These are phyloP conservation scores for Corythornis madagascariensis DNA, from an alignment of 2,113 vertebrate species.

Conservation along the genomic window DNA sequence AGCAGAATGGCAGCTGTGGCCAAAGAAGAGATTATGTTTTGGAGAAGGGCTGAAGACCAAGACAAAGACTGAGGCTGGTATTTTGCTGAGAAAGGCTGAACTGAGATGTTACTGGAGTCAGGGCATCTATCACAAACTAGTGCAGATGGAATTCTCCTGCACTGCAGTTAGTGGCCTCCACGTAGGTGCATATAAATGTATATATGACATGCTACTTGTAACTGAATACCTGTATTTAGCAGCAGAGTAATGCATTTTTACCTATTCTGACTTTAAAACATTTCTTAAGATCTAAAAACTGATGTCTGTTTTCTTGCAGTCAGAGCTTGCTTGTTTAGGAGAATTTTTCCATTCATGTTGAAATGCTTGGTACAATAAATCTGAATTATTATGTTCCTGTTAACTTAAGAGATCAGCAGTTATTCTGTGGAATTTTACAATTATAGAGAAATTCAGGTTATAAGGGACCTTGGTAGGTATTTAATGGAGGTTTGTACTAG, in stretches of 20 bases:
- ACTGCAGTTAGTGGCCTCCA: neutral
- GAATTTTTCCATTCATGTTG: neutral
- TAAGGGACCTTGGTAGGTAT: neutral
- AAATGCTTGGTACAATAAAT: neutral
- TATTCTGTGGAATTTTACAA: neutral
- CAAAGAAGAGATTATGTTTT: slow-evolving; percentile 6
- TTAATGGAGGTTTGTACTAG: neutral
- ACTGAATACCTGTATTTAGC: neutral
- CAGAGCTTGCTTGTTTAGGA: neutral
- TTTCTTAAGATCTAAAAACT: neutral
- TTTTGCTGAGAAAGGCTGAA: neutral
- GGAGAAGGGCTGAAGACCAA: neutral
- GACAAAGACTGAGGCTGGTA: neutral
- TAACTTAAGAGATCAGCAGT: neutral
- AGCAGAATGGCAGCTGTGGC: slow-evolving; percentile 22
- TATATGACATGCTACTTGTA: neutral
- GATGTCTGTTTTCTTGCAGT: neutral
- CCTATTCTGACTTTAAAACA: neutral
- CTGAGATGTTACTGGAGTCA: neutral
- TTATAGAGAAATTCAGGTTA: neutral
- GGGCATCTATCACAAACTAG: neutral
- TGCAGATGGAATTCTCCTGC: neutral
- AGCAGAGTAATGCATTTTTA: neutral
- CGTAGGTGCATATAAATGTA: neutral
- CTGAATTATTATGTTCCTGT: neutral